Conservation (phyloP, 2,888 invertebrate species). For the Unio pictorum region DNA sequence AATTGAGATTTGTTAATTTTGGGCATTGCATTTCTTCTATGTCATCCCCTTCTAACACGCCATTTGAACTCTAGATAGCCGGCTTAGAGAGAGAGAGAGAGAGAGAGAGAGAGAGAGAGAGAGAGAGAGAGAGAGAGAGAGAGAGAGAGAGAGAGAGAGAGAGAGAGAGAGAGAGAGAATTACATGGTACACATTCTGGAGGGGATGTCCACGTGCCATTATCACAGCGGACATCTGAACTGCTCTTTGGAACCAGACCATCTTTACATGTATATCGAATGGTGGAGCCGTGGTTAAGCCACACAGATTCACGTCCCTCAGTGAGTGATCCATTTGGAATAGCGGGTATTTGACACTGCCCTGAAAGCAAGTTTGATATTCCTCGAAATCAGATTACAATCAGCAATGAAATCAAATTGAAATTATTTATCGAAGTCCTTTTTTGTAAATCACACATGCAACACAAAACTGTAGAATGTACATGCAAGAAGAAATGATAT, state of each 20-base stretch:
- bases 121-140: neutral
- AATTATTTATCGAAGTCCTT: too few species aligned
- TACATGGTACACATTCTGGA: conserved; percentile 89
- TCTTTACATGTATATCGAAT: conserved; percentile 57
- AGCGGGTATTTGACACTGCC: conserved; percentile 93
- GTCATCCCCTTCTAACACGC: too few species aligned
- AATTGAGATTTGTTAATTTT: too few species aligned
- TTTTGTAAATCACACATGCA: too few species aligned
- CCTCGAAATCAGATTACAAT: too few species aligned
- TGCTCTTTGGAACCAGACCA: conserved; percentile 56
- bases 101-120: conserved; percentile 3
- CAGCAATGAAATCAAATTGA: too few species aligned
- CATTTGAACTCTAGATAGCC: too few species aligned
- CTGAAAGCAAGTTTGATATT: conserved; percentile 22
- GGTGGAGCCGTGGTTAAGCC: conserved; percentile 53
- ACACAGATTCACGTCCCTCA: conserved; percentile 44
- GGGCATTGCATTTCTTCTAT: too few species aligned
- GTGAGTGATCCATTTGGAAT: conserved; percentile 71
- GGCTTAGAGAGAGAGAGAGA: neutral
- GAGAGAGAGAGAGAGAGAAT: conserved; percentile 1
- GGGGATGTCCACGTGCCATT: conserved; percentile 97
- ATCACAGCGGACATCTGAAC: conserved; percentile 77
- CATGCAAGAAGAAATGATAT: too few species aligned
- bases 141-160: neutral
- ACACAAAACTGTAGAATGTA: too few species aligned